These are phyloP conservation scores for Mormyrops boulengeri DNA, from an alignment of 2,797 vertebrate species.

Conservation along the genomic window DNA sequence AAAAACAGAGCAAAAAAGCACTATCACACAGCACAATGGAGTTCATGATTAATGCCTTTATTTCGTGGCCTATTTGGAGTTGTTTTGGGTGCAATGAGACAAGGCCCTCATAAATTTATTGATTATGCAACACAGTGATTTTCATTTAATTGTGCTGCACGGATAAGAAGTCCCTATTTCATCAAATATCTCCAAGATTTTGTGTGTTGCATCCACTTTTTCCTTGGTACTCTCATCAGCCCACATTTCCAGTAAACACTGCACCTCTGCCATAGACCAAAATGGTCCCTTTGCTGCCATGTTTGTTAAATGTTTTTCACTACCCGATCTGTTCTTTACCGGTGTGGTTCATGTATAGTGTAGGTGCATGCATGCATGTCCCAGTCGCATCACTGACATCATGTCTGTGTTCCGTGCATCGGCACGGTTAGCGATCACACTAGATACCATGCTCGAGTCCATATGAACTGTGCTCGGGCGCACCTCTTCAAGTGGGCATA, in stretches of 20 bases:
- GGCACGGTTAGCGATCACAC: not conserved
- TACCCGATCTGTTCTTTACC: not conserved
- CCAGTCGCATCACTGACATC: not conserved
- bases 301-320: too few species aligned
- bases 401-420: not conserved
- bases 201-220: not conserved
- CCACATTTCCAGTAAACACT: not conserved
- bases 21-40: too few species aligned
- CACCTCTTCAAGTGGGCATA: too few species aligned
- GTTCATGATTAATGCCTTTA: too few species aligned
- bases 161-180: too few species aligned
- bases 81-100: too few species aligned
- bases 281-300: not conserved
- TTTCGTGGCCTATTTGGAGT: too few species aligned
- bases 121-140: too few species aligned
- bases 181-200: not conserved
- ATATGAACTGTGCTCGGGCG: too few species aligned
- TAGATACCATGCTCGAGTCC: not conserved
- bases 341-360: not conserved
- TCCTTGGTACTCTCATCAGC: not conserved
- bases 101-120: too few species aligned
- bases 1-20: too few species aligned
- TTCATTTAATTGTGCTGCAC: too few species aligned
- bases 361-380: not conserved
- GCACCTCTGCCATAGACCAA: not conserved